A percentile compares a stretch with the other conserved stretches of the same genome.
These are phyloP conservation scores for Coryphaenoides rupestris DNA, from an alignment of 2,113 vertebrate species.

Conservation along the genomic window DNA sequence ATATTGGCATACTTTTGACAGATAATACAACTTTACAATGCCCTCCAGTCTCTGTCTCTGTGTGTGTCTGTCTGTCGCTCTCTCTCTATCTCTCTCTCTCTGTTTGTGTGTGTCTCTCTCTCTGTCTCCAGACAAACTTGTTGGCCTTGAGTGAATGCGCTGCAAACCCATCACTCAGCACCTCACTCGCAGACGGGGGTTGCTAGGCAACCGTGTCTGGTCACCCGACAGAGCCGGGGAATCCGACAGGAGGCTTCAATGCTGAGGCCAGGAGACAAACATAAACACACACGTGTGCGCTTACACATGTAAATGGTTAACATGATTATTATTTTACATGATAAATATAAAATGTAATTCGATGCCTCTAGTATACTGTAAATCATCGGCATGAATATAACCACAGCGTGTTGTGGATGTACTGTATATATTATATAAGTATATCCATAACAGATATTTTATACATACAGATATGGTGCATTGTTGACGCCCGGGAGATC, in stretches of 20 bases:
- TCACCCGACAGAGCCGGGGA: conserved; percentile 35
- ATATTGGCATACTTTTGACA: too few species aligned
- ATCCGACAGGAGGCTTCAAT: conserved; percentile 32
- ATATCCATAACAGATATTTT: not conserved
- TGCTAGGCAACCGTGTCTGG: conserved; percentile 53
- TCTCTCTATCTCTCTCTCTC: not conserved
- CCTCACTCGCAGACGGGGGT: conserved; percentile 28
- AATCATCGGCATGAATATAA: too few species aligned
- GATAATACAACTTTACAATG: too few species aligned
- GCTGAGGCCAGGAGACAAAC: conserved; percentile 8
- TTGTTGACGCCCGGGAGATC: too few species aligned
- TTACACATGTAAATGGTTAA: not conserved
- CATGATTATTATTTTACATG: not conserved
- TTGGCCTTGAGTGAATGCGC: conserved; percentile 13
- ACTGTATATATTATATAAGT: too few species aligned
- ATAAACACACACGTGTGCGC: not conserved
- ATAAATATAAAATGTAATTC: not conserved
- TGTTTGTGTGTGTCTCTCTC: not conserved
- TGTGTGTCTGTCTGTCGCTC: not conserved
- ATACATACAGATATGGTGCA: too few species aligned
- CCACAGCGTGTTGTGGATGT: too few species aligned
- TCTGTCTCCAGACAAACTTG: conserved; percentile 1
- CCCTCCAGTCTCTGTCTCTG: not conserved
- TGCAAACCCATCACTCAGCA: conserved; percentile 28
- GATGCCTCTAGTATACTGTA: not conserved